Conservation (phyloP, 2,888 invertebrate species). For the Cyclophora albipunctata region DNA sequence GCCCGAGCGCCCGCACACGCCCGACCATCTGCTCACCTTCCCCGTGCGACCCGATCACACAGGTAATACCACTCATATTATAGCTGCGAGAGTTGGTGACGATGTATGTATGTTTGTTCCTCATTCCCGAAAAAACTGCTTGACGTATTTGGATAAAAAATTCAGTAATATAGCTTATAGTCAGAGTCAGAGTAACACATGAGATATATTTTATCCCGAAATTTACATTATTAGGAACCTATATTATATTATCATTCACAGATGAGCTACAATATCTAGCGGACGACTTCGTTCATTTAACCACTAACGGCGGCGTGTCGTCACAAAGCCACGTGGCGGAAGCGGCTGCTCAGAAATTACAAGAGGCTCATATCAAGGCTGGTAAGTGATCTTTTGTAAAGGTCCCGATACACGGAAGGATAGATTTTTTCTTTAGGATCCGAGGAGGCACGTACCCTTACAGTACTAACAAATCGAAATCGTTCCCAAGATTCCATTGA, state of each 20-base stretch:
- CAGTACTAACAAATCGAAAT: no score
- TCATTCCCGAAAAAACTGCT: no score
- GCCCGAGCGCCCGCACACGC: conserved; percentile 53
- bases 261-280: conserved; percentile 16
- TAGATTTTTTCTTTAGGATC: no score
- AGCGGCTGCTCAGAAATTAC: conserved; percentile 33
- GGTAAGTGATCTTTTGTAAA: conserved; percentile 24
- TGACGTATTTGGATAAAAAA: no score
- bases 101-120: no score
- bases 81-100: no score
- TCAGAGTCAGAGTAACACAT: no score
- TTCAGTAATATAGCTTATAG: no score
- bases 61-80: conserved; percentile 6
- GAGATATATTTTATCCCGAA: no score
- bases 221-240: no score
- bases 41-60: conserved; percentile 42
- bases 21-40: conserved; percentile 74
- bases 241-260: no score
- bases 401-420: background rate
- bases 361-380: conserved; percentile 35
- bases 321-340: conserved; percentile 47
- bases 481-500: background rate
- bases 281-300: conserved; percentile 30
- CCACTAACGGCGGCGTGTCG: conserved; percentile 24
- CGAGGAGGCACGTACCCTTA: no score